A percentile compares a stretch with the other conserved stretches of the same genome.
Conservation (phyloP, 2,113 vertebrate species). For the Lipophrys pholis region DNA sequence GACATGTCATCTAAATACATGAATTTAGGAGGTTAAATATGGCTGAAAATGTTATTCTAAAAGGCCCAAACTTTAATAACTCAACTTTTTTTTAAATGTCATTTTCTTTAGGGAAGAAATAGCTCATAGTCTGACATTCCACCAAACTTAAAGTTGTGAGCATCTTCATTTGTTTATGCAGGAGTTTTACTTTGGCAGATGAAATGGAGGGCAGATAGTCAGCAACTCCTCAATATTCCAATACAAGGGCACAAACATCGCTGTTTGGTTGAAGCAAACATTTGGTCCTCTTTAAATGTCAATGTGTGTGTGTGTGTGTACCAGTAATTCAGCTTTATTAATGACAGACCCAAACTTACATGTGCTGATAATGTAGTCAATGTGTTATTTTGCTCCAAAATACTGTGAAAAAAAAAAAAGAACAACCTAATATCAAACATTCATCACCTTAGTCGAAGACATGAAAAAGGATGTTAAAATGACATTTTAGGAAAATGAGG, state of each 20-base stretch:
- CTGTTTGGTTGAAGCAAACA: constrained; percentile 68
- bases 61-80: background rate
- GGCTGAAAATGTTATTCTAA: background rate
- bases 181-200: background rate
- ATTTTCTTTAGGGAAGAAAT: background rate
- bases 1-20: background rate
- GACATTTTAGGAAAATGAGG: background rate
- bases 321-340: constrained; percentile 45
- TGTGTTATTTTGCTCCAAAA: no score
- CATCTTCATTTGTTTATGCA: background rate
- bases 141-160: background rate
- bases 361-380: no score
- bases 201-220: constrained; percentile 10
- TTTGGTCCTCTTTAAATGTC: constrained; percentile 32
- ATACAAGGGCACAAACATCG: constrained; percentile 42
- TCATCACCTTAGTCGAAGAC: no score
- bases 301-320: background rate
- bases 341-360: no score
- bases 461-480: no score
- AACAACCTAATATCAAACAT: no score
- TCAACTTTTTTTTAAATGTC: background rate
- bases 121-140: background rate
- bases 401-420: no score
- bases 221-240: constrained; percentile 52
- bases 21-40: background rate